Base-by-base conservation (phyloP, 2,888 invertebrate species). In the Nebria brevicollis region DNA sequence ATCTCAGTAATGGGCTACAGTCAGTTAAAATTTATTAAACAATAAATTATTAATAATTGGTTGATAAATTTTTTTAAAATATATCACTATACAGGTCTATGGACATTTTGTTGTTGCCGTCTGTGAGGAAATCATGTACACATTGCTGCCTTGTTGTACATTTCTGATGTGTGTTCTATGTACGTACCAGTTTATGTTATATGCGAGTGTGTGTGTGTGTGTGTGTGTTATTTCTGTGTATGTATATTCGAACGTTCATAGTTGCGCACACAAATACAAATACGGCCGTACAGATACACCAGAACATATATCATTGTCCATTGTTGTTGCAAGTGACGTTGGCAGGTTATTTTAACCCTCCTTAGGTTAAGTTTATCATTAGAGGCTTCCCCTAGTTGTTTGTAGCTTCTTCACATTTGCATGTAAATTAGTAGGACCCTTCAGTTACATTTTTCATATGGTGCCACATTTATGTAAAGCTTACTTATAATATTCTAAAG, bases 261-360 rank as follows among this genome's bases (percentile, higher is more conserved):
- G 6, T 2, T 54, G 54, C 54, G 8, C 54, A 54, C 54, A 54
- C 13, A 54, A 34, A 34, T 34, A 34, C 34, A 34, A 34, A 34
- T 34, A 5, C 34, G 34, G 5, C 34, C 34, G 2, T 5, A 5
- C 34, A 15, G 66, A 66, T 25, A 66, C 25, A n/a, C 66, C 2
- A 15, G 66, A 25, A 66, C 66, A 66, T 66, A 13, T 66, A 66
- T 66, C 66, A 66, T 66, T 66, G 66, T 66, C 66, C 66, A 66
- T 66, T 66, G 66, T 66, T 66, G 66, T 66, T 65, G 65, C 66
- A 66, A 66, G 66, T 66, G 66, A 66, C 66, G 13, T 66, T 20
- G 66, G 66, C 25, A 66, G 66, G 66, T 8, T 66, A 66, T 66
- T 66, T 66, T 25, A 66, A 13, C 66, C 25, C 66, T 15, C 66